A percentile compares a stretch with the other conserved stretches of the same genome.
Evolutionary conservation across 37 sponge, comb jelly and placozoan species (phyloP).

Genomic region (Chondrilla cf. caribensis): DNA sequence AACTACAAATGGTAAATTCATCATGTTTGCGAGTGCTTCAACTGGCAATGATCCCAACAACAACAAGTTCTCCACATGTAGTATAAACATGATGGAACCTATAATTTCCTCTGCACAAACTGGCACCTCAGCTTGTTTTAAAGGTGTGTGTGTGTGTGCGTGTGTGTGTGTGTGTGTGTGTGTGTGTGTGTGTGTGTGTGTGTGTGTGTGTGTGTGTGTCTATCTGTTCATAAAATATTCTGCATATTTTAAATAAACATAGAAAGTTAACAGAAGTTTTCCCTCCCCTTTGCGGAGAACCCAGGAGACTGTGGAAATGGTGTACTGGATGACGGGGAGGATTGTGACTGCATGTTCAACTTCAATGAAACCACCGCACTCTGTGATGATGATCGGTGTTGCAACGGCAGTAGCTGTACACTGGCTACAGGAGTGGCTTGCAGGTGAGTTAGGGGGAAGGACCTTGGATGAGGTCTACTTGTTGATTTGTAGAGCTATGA

Average conservation of each 20-base stretch:
- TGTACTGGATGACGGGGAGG: slow-evolving; percentile 66
- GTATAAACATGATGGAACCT: slow-evolving; percentile 37
- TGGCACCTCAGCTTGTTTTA: slow-evolving; percentile 8
- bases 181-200: no score
- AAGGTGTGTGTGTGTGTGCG: slow-evolving; percentile 13
- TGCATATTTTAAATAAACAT: no score
- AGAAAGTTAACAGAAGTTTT: no score
- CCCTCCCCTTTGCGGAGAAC: no score
- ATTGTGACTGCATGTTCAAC: slow-evolving; percentile 72
- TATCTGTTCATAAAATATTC: no score
- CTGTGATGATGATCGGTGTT: slow-evolving; percentile 48
- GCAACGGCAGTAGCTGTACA: slow-evolving; percentile 50
- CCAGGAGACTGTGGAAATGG: slow-evolving; percentile 69
- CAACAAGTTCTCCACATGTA: slow-evolving; percentile 77
- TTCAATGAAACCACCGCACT: neutral
- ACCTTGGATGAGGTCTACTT: no score
- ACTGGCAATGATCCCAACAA: slow-evolving; percentile 80
- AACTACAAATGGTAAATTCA: slow-evolving; percentile 86
- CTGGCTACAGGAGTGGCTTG: slow-evolving; percentile 34
- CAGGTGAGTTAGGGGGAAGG: slow-evolving; percentile 22
- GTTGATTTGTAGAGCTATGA: no score
- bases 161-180: no score
- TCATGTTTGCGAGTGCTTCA: slow-evolving; percentile 85
- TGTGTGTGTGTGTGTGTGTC: no score
- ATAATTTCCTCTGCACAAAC: slow-evolving; percentile 34